Percentiles rank a stretch among this genome's conserved stretches.
Evolutionary conservation across 2,797 vertebrate species (phyloP).

Genomic region (Thaleichthys pacificus): DNA sequence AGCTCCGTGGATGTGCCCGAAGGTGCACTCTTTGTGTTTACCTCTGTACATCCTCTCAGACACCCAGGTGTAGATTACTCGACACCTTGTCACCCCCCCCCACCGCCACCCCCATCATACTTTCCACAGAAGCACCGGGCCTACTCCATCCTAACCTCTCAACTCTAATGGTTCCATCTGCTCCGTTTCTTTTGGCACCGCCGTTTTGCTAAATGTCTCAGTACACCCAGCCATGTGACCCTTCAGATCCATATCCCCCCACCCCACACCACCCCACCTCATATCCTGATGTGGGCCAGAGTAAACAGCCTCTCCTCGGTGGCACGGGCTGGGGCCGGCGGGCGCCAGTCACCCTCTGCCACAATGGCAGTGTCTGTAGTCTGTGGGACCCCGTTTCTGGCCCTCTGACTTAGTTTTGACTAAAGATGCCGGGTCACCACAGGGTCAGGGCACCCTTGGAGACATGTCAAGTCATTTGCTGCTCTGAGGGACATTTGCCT

Average conservation of each 20-base stretch:
- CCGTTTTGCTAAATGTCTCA: not conserved
- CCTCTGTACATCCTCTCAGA: not conserved
- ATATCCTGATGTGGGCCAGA: conserved; percentile 36
- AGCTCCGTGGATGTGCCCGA: not conserved
- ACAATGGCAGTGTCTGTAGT: conserved; percentile 57
- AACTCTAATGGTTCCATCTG: conserved; percentile 9
- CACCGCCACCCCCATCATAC: not conserved
- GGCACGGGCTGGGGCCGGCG: conserved; percentile 27
- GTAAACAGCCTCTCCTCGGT: conserved; percentile 44
- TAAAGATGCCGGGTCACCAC: conserved; percentile 26
- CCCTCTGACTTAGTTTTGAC: conserved; percentile 20
- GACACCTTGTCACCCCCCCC: not conserved
- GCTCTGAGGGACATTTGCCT: conserved; percentile 2
- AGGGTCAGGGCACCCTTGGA: conserved; percentile 40
- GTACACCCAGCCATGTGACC: conserved; percentile 4
- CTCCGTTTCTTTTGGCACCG: conserved; percentile 12
- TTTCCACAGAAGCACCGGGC: not conserved
- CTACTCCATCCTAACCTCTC: not conserved
- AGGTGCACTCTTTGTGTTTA: not conserved
- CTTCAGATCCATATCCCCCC: conserved; percentile 14
- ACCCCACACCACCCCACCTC: conserved; percentile 19
- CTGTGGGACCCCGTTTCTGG: conserved; percentile 29
- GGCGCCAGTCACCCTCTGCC: conserved; percentile 34
- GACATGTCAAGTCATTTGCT: conserved; percentile 44
- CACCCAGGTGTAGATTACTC: not conserved